Evolutionary conservation across 1,140 invertebrate genomes (phyloP).

Genomic region (Drosophila varians): DNA sequence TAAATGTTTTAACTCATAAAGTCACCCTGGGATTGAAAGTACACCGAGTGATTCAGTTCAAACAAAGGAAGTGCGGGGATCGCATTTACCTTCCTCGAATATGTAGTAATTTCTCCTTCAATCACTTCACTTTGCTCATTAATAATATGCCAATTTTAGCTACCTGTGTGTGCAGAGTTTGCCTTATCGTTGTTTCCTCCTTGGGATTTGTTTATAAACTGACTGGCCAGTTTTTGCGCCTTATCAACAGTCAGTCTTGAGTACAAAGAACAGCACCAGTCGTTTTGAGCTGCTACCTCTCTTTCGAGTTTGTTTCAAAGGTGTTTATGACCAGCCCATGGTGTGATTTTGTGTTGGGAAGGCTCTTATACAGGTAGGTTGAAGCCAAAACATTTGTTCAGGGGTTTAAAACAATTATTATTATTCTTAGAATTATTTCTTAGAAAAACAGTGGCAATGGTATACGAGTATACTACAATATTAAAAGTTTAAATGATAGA

Average conservation of each 20-base stretch:
- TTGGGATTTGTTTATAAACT: constrained; percentile 47
- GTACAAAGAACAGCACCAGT: constrained; percentile 33
- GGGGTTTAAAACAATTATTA: too few species aligned
- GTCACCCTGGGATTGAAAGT: background rate
- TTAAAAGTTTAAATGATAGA: too few species aligned
- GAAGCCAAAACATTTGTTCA: too few species aligned
- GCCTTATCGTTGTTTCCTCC: constrained; percentile 18
- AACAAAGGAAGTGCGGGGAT: background rate
- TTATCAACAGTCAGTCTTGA: constrained; percentile 20
- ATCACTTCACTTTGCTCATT: constrained; percentile 12
- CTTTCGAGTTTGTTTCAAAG: background rate
- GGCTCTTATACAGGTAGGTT: background rate
- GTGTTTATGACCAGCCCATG: background rate
- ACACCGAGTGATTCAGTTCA: background rate
- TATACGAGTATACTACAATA: too few species aligned
- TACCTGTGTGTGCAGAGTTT: constrained; percentile 18
- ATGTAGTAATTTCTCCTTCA: background rate
- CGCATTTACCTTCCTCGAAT: background rate
- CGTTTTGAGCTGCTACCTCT: constrained; percentile 27
- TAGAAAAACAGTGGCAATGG: too few species aligned
- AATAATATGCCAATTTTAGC: background rate
- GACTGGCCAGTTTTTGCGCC: constrained; percentile 17
- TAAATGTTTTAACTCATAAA: too few species aligned
- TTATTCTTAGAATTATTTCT: too few species aligned
- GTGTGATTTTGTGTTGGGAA: background rate